Conservation (phyloP, 2,888 invertebrate species). For the Hirudinaria manillensis region DNA sequence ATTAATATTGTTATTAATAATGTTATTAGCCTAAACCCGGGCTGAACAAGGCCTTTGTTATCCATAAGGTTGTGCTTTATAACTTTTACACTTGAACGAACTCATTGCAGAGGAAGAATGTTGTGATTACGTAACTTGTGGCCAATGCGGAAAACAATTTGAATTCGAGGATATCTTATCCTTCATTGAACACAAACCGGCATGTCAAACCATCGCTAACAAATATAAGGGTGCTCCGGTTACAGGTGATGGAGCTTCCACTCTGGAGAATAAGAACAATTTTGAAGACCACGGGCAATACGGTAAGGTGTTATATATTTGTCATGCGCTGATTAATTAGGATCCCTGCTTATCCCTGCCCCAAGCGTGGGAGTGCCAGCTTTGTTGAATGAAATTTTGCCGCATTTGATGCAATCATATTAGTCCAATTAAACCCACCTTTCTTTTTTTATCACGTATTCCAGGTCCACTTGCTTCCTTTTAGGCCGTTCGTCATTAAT, state of each 20-base stretch:
- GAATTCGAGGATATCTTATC: slow-evolving; percentile 5
- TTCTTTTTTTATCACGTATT: too few relatives aligned
- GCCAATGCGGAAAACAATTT: neutral
- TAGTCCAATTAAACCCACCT: too few relatives aligned
- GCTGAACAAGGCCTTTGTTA: too few relatives aligned
- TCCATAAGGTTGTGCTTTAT: too few relatives aligned
- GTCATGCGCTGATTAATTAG: neutral
- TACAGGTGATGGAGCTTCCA: neutral
- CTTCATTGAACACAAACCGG: slow-evolving; percentile 9
- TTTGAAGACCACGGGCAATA: slow-evolving; percentile 1
- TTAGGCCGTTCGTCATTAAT: too few relatives aligned
- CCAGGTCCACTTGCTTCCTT: too few relatives aligned
- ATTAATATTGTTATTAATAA: neutral
- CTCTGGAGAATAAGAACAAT: neutral
- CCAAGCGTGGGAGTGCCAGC: too few relatives aligned
- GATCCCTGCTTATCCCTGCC: too few relatives aligned
- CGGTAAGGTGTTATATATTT: neutral
- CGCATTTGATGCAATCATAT: too few relatives aligned
- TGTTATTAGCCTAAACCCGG: neutral
- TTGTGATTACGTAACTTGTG: slow-evolving; percentile 2
- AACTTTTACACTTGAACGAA: too few relatives aligned
- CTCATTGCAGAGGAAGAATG: neutral
- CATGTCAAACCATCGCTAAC: too few relatives aligned
- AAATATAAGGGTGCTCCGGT: neutral
- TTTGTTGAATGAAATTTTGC: too few relatives aligned